Percentiles rank a stretch among this genome's conserved stretches.
Evolutionary conservation across 2,797 vertebrate genomes (phyloP).

Genomic region (Tauraco hartlaubi): DNA sequence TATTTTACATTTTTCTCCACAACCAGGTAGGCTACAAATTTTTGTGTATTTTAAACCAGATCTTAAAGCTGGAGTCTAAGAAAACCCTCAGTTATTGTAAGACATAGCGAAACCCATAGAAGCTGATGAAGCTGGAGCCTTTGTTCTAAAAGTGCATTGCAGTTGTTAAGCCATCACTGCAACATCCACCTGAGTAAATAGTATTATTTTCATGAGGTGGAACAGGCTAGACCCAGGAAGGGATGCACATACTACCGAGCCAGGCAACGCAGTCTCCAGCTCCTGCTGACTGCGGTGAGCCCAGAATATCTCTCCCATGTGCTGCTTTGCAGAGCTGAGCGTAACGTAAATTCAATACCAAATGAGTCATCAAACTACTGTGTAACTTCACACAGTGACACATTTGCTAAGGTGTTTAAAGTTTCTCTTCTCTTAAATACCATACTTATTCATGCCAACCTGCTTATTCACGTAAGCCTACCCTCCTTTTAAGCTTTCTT

Average conservation of each 20-base stretch:
- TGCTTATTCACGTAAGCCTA: background rate
- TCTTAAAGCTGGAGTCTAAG: background rate
- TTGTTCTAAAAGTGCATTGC: background rate
- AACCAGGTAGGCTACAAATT: background rate
- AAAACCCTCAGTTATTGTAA: background rate
- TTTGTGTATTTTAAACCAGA: background rate
- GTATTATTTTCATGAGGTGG: background rate
- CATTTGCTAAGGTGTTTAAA: conserved; percentile 29
- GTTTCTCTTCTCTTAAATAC: conserved; percentile 29
- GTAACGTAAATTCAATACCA: background rate
- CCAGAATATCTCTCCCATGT: background rate
- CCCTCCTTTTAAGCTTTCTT: background rate
- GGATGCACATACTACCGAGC: background rate
- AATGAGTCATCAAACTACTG: background rate
- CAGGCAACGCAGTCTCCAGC: background rate
- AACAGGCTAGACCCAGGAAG: background rate
- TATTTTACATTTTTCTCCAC: background rate
- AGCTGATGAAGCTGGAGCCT: background rate
- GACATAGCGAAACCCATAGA: background rate
- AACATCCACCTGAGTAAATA: background rate
- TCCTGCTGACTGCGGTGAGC: background rate
- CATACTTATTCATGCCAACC: background rate
- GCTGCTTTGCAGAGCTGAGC: background rate
- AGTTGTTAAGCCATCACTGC: background rate
- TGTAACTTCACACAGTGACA: background rate